phyloP scores from a whole-genome alignment of 1,140 invertebrate genomes.

The Andricus grossulariae region DNA sequence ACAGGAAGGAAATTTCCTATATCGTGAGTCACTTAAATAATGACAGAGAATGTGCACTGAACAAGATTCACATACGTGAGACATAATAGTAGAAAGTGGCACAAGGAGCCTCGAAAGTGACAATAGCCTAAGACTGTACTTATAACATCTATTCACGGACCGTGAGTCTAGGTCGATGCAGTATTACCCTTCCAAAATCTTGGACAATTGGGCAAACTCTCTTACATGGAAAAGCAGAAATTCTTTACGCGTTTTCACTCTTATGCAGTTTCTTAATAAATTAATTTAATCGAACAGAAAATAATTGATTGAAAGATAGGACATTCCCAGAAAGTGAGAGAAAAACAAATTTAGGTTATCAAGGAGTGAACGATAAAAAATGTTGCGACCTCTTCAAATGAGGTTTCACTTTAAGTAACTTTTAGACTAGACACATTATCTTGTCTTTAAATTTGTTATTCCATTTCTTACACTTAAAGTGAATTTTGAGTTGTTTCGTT shows the following conservation, averaged over 20 bases:
- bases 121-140: constrained; percentile 43
- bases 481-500: background rate
- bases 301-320: no score
- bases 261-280: no score
- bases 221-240: no score
- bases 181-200: background rate
- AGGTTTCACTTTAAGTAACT: no score
- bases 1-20: constrained; percentile 1
- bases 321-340: no score
- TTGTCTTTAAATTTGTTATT: background rate
- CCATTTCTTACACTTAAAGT: background rate
- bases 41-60: constrained; percentile 18
- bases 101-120: constrained; percentile 44
- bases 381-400: no score
- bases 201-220: background rate
- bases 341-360: no score
- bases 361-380: no score
- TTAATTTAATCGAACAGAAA: no score
- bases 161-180: constrained; percentile 15
- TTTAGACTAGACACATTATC: no score
- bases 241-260: no score
- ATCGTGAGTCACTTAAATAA: constrained; percentile 24
- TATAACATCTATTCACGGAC: constrained; percentile 31
- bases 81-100: constrained; percentile 38
- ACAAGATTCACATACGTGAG: background rate